Conservation (phyloP, 2,888 invertebrate genomes). For the Protophormia terraenovae region DNA sequence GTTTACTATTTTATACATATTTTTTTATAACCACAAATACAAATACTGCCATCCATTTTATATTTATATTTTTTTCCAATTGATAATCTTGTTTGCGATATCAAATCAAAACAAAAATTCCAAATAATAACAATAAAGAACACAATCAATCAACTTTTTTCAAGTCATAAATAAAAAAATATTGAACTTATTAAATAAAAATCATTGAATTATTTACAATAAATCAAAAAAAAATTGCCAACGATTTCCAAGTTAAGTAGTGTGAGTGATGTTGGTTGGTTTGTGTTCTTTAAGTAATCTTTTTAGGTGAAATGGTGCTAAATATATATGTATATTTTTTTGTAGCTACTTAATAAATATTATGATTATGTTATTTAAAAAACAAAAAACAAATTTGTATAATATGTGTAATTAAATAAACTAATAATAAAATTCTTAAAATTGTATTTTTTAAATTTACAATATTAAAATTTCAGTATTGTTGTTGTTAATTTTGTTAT, state of each 20-base stretch:
- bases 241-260: neutral
- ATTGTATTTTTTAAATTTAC: constrained; percentile 44
- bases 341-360: constrained; percentile 1
- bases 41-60: constrained; percentile 28
- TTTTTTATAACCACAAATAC: constrained; percentile 11
- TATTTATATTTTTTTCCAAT: neutral
- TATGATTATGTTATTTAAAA: constrained; percentile 39
- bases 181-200: neutral
- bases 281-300: constrained; percentile 4
- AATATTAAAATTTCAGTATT: constrained; percentile 53
- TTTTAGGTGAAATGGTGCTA: constrained; percentile 20
- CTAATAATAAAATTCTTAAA: constrained; percentile 27
- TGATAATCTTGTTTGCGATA: constrained; percentile 37
- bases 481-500: neutral
- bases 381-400: neutral
- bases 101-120: constrained; percentile 39
- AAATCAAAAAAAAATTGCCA: constrained; percentile 12
- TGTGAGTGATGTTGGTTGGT: constrained; percentile 3
- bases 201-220: constrained; percentile 55
- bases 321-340: constrained; percentile 1
- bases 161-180: neutral
- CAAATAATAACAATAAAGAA: neutral
- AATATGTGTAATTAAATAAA: constrained; percentile 19
- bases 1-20: neutral
- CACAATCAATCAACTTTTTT: neutral